Conservation (phyloP, 2,888 invertebrate species). For the Ommatoiulus sabulosus region DNA sequence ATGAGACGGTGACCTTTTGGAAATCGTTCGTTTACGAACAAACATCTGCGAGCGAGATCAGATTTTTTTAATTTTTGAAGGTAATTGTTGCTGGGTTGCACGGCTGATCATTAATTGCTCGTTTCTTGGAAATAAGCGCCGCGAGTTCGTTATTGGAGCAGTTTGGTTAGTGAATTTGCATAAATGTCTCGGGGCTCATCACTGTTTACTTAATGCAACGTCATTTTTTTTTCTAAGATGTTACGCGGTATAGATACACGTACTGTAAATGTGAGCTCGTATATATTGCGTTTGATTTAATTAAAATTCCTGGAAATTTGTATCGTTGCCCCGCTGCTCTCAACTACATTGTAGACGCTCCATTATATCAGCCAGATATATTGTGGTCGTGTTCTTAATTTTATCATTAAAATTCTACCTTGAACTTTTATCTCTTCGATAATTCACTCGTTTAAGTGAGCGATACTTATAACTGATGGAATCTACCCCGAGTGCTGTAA, state of each 20-base stretch:
- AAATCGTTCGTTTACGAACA: neutral
- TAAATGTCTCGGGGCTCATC: neutral
- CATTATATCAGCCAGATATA: neutral
- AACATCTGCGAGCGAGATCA: neutral
- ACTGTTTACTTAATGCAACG: neutral
- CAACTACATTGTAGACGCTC: neutral
- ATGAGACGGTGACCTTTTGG: no score
- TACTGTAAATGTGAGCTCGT: neutral
- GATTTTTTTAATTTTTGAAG: neutral
- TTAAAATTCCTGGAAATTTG: constrained; percentile 4
- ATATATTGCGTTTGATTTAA: neutral
- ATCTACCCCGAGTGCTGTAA: no score
- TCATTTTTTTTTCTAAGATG: neutral
- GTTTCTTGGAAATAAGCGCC: neutral
- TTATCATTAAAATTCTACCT: neutral
- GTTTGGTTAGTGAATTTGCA: neutral
- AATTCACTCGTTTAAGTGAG: no score
- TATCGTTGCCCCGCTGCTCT: neutral
- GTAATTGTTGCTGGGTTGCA: neutral
- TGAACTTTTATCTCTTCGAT: neutral
- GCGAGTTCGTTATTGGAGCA: neutral
- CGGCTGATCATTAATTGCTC: neutral
- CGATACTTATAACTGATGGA: no score
- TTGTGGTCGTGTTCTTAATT: neutral
- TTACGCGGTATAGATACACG: no score